These are phyloP conservation scores for Colius striatus DNA, from an alignment of 2,113 vertebrate species.

Conservation along the genomic window DNA sequence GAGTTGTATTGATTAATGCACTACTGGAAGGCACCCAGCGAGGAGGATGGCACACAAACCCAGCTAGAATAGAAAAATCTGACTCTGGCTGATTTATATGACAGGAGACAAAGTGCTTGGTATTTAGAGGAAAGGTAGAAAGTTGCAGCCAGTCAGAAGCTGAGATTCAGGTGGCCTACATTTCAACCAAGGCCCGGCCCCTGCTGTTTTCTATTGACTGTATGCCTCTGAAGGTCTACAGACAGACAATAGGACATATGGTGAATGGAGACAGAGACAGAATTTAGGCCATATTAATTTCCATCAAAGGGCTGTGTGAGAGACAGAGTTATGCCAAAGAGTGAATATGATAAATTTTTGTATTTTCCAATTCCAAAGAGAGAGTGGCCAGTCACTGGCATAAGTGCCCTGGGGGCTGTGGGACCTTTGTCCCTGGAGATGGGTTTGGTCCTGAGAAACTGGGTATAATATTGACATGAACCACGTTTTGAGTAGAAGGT, in stretches of 20 bases:
- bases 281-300: slow-evolving; percentile 59
- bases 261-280: not conserved
- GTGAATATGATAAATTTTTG: not conserved
- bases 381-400: not conserved
- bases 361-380: not conserved
- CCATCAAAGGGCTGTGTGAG: not conserved
- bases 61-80: slow-evolving; percentile 59
- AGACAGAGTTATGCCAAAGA: not conserved
- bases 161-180: slow-evolving; percentile 47
- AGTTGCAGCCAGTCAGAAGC: slow-evolving; percentile 54
- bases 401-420: not conserved
- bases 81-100: slow-evolving; percentile 47
- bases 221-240: not conserved
- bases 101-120: slow-evolving; percentile 56
- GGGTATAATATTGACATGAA: not conserved
- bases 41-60: slow-evolving; percentile 54
- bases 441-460: not conserved
- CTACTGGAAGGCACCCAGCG: slow-evolving; percentile 54
- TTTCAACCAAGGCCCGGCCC: not conserved
- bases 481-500: not conserved
- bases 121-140: slow-evolving; percentile 55
- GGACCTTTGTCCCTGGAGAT: not conserved
- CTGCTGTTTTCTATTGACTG: slow-evolving; percentile 22
- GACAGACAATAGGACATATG: slow-evolving; percentile 33
- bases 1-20: slow-evolving; percentile 52